A percentile compares a stretch with the other conserved stretches of the same genome.
phyloP scores from a whole-genome alignment of 2,888 invertebrate genomes.

The Perdita meconis region DNA sequence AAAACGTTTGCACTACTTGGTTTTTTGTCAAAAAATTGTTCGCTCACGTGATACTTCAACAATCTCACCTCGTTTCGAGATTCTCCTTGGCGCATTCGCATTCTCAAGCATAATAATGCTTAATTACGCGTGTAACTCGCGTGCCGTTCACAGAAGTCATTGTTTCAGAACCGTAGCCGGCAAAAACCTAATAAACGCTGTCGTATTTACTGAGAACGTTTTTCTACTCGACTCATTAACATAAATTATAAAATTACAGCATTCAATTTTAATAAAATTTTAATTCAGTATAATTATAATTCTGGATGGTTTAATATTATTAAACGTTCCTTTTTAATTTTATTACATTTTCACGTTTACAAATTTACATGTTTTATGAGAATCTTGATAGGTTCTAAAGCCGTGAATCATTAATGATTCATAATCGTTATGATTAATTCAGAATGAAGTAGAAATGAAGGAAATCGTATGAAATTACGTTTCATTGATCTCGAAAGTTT shows the following conservation, averaged over 20 bases:
- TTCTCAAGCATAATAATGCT: neutral
- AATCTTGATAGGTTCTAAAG: neutral
- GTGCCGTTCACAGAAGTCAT: neutral
- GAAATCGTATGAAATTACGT: constrained; percentile 1
- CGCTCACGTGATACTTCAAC: neutral
- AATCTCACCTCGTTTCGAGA: neutral
- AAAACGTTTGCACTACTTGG: neutral
- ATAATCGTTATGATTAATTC: too few species aligned
- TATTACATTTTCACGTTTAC: too few species aligned
- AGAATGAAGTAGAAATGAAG: neutral
- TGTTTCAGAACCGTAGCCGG: neutral
- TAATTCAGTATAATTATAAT: neutral
- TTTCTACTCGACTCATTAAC: neutral
- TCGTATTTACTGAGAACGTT: neutral
- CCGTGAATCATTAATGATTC: too few species aligned
- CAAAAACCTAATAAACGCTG: neutral
- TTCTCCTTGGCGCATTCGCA: neutral
- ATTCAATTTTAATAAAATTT: neutral
- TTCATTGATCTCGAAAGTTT: neutral
- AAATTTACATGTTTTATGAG: neutral
- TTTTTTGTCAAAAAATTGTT: neutral
- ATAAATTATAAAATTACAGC: neutral
- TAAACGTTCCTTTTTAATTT: too few species aligned
- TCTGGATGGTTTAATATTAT: too few species aligned
- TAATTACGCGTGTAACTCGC: neutral